Base-by-base conservation (phyloP, 2,113 vertebrate species). In the Nettapus auritus region DNA sequence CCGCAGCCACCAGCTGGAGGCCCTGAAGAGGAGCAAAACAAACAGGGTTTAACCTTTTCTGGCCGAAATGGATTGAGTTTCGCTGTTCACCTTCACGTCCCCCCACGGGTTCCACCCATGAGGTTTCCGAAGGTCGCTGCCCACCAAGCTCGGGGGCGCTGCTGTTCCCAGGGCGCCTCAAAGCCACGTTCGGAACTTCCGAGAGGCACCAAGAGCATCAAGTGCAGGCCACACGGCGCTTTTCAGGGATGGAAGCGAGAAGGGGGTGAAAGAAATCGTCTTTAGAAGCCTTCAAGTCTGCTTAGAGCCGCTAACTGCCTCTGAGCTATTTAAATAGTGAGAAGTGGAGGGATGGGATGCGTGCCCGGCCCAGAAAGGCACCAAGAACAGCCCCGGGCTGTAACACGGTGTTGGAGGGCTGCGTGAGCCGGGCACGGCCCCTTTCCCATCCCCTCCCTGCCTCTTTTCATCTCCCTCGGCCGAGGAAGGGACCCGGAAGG, bases 101-200 rank as follows among this genome's bases (percentile, higher is more conserved):
- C 34, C 48, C 84, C 44, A 44, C 16, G 42, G 14, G 15, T 40
- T 57, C 81, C 59, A 38, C 48, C 76, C 86, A 19, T 48, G 22
- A 59, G 81, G 80, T n/a, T 75, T 89, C 84, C 82, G 95, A 86
- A 94, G 84, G 84, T 3, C 73, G 82, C 82, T 82, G 88, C 92
- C 88, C 86, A 78, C 82, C n/a, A n/a, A n/a, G n/a, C n/a, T 71
- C 1, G 26, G 82, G 87, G n/a, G 78, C 2, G 12, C 31, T 73
- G 84, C 94, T 46, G 31, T 89, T 94, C 89, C 95, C 94, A 85
- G 91, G 70, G 75, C 79, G 88, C 94, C 94, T 96, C 96, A 96
- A 94, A 90, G 89, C 42, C 29, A 40, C 83, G 77, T 93, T 92
- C 70, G 89, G 74, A 95, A 91, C 89, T 87, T 94, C 78, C 78